Evolutionary conservation across 2,797 vertebrate genomes (phyloP), one percentile per base, ranked within the genome.

Genomic region (Melanotaenia boesemani): DNA sequence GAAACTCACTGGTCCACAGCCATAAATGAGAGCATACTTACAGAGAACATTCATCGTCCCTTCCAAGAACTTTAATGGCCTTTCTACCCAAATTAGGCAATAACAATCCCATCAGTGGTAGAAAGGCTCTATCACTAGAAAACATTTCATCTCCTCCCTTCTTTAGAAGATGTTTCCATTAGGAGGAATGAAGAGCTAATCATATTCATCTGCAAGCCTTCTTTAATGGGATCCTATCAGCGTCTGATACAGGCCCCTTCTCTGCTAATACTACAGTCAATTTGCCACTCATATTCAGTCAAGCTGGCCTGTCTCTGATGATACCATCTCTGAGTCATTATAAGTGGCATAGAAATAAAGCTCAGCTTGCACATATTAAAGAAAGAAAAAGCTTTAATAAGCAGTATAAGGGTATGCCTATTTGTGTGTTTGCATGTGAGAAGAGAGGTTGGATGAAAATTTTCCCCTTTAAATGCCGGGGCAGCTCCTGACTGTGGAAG

Each of bases 51-150:
- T 72, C 80, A 83, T 89, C 26, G 72, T 83, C 76, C 77, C 74
- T 70, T 86, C 79, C 79, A 46, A 82, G 70, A 84, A 86, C 88
- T 86, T 86, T 86, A 90, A 91, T 85, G 81, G 86, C 69, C 76
- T 89, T 92, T 91, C 73, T 85, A 88, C 75, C 88, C 90, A 90
- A 89, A 92, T 91, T 91, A 91, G 86, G 89, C 85, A 89, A 89
- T 86, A 90, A 90, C 85, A 88, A 88, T 87, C 76, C 79, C 82
- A 91, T 91, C 90, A 85, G 85, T 67, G 72, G 72, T 71, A 86
- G 85, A 83, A 81, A 88, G 85, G 85, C 82, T 72, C 79, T 76
- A 82, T 87, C 88, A 46, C 88, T 74, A 80, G 75, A 77, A 77
- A 81, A 84, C 89, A 89, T 89, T 90, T 90, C 80, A 81, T 87